phyloP scores from a whole-genome alignment of 2,797 vertebrate genomes.

The Aeoliscus strigatus region DNA sequence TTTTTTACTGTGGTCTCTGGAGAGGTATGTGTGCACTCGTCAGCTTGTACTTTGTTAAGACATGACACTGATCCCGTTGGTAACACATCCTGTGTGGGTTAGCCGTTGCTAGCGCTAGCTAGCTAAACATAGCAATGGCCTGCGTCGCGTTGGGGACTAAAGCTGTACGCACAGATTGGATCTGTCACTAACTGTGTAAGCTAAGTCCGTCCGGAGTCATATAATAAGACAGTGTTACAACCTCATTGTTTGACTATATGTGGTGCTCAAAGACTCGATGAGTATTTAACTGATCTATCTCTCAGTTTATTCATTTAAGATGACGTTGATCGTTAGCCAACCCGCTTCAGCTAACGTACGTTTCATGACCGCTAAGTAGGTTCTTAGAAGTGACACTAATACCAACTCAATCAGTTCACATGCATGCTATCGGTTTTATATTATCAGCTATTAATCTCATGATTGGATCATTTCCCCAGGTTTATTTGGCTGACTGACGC shows the following conservation, averaged over 20 bases:
- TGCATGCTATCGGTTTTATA: not conserved
- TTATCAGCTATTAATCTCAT: conserved; percentile 13
- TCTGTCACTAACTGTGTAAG: not conserved
- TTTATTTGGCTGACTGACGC: too few relatives aligned
- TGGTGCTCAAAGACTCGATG: not conserved
- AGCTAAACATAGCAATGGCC: conserved; percentile 50
- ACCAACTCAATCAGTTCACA: not conserved
- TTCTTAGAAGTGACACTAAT: conserved; percentile 10
- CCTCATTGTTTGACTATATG: not conserved
- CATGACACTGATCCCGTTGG: not conserved
- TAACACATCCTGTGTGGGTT: conserved; percentile 10
- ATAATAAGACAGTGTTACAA: too few relatives aligned
- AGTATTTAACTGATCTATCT: conserved; percentile 1
- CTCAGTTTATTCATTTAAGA: not conserved
- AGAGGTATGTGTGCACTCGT: conserved; percentile 54
- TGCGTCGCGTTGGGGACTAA: conserved; percentile 20
- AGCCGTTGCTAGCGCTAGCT: conserved; percentile 25
- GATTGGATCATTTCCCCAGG: too few relatives aligned
- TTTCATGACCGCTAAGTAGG: not conserved
- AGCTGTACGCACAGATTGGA: not conserved
- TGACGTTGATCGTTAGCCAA: conserved; percentile 22
- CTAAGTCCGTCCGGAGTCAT: too few relatives aligned
- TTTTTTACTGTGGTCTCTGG: conserved; percentile 45
- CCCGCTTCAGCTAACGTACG: conserved; percentile 22
- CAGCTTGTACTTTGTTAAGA: not conserved